Percentiles rank a stretch among this genome's conserved stretches.
These are phyloP conservation scores for Delia radicum DNA, from an alignment of 1,140 invertebrate species.

Conservation along the genomic window DNA sequence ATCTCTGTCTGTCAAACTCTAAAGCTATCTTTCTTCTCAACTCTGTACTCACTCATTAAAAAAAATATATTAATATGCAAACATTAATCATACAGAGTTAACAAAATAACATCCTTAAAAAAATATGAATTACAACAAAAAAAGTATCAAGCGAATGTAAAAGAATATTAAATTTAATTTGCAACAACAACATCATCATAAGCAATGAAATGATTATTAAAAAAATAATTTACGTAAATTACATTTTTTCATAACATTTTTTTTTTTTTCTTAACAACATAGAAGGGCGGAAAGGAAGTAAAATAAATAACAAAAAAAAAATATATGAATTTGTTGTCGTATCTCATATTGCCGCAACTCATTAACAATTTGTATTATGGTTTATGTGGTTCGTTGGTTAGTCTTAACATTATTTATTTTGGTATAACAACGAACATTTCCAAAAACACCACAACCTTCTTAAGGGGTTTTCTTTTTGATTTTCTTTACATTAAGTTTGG, in stretches of 20 bases:
- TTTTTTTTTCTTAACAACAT: background rate
- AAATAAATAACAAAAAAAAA: background rate
- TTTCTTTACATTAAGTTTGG: background rate
- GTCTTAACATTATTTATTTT: background rate
- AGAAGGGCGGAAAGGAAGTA: background rate
- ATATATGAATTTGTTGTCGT: background rate
- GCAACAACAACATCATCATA: background rate
- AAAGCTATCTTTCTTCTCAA: background rate
- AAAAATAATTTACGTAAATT: background rate
- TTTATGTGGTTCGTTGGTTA: background rate
- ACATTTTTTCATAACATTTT: background rate
- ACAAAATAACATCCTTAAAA: background rate
- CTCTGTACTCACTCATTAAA: background rate
- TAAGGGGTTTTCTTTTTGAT: background rate
- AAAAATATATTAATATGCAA: constrained; percentile 28
- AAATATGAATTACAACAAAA: constrained; percentile 5
- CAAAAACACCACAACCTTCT: background rate
- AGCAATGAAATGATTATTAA: background rate
- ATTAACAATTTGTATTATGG: background rate
- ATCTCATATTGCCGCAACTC: constrained; percentile 14
- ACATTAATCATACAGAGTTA: constrained; percentile 28
- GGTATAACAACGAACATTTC: too few relatives aligned
- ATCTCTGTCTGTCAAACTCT: background rate
- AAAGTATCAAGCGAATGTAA: background rate
- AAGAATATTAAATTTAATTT: constrained; percentile 15